phyloP scores from a whole-genome alignment of 2,113 vertebrate species.

The Albula goreensis region DNA sequence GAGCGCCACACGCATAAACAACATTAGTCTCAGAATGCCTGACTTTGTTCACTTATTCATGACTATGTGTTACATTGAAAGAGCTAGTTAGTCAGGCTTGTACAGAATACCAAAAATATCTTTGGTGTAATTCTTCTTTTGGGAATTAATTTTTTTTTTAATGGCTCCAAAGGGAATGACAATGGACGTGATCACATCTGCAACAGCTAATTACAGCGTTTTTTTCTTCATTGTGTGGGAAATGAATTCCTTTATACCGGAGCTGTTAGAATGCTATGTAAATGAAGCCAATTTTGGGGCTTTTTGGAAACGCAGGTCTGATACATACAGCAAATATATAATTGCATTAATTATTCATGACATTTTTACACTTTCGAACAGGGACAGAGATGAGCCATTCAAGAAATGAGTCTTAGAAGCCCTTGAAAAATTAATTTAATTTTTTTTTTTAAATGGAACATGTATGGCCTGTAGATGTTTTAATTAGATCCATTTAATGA shows the following conservation, averaged over 20 bases:
- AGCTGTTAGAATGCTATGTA: neutral
- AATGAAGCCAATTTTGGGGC: constrained; percentile 23
- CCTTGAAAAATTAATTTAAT: too few relatives aligned
- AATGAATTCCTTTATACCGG: constrained; percentile 40
- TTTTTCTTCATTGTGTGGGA: constrained; percentile 21
- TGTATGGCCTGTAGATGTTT: neutral
- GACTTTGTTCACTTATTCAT: constrained; percentile 58
- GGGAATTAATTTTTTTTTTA: neutral
- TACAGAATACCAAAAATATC: constrained; percentile 21
- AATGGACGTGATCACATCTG: constrained; percentile 33
- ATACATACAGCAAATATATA: neutral
- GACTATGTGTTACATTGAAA: constrained; percentile 50
- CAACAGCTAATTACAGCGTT: constrained; percentile 42
- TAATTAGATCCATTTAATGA: constrained; percentile 1
- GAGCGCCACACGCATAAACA: neutral
- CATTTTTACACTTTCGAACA: too few relatives aligned
- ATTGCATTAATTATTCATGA: constrained; percentile 7
- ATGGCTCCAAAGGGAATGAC: constrained; percentile 36
- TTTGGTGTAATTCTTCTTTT: neutral
- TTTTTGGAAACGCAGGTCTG: neutral
- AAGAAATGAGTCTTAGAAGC: too few relatives aligned
- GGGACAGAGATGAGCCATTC: too few relatives aligned
- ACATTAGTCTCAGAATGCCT: constrained; percentile 32
- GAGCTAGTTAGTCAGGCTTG: constrained; percentile 39
- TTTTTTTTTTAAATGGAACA: neutral